Evolutionary conservation across 2,113 vertebrate genomes (phyloP).

Genomic region (Alethe diademata): DNA sequence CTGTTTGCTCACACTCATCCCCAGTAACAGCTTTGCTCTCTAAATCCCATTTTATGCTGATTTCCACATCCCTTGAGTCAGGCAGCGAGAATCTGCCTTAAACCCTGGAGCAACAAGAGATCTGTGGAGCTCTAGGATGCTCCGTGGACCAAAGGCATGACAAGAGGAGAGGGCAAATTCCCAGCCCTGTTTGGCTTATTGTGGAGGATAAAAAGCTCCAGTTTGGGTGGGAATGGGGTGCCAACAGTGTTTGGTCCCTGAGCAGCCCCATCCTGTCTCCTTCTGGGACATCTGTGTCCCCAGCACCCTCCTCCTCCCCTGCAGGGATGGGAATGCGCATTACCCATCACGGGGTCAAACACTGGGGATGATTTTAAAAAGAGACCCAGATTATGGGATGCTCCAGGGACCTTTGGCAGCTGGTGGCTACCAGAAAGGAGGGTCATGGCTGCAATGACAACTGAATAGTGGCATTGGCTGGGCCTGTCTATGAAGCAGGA

Average conservation of each 20-base stretch:
- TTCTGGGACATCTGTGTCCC: neutral
- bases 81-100: slow-evolving; percentile 16
- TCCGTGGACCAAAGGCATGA: neutral
- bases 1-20: neutral
- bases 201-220: neutral
- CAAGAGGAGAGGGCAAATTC: neutral
- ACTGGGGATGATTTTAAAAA: neutral
- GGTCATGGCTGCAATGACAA: accelerated
- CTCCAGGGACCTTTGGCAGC: neutral
- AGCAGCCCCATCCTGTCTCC: neutral
- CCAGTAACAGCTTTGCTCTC: neutral
- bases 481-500: neutral
- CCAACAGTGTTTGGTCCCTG: neutral
- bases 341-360: accelerated
- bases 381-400: neutral
- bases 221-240: neutral
- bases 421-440: neutral
- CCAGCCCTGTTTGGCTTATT: neutral
- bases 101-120: neutral
- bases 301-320: neutral
- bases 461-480: neutral
- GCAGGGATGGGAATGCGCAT: accelerated
- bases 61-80: slow-evolving; percentile 33
- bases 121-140: neutral
- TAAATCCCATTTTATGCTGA: slow-evolving; percentile 44